Percentiles rank a stretch among this genome's conserved stretches.
Conservation (phyloP, 2,113 vertebrate genomes). For the Corvus hawaiiensis region DNA sequence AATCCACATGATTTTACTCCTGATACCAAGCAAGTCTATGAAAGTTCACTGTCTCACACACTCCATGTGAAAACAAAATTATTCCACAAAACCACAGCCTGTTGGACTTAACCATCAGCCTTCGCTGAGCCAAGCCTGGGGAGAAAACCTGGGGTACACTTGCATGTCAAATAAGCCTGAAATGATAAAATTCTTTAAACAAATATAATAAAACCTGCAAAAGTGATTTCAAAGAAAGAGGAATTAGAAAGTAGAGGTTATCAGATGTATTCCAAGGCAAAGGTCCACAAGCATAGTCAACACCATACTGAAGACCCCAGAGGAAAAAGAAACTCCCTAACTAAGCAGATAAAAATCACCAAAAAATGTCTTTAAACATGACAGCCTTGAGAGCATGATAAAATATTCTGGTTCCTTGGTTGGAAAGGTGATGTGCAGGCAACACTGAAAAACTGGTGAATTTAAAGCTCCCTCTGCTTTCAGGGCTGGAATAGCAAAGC, state of each 20-base stretch:
- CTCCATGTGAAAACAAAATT: not conserved
- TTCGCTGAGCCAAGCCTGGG: accelerated
- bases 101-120: not conserved
- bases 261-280: not conserved
- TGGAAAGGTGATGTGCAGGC: not conserved
- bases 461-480: not conserved
- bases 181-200: not conserved
- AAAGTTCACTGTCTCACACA: accelerated
- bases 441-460: not conserved
- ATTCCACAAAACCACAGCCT: not conserved
- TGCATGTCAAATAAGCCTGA: not conserved
- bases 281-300: not conserved
- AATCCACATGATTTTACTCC: not conserved
- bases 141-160: not conserved
- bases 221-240: not conserved
- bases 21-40: not conserved
- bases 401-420: not conserved
- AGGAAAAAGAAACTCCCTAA: not conserved
- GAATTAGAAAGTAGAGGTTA: not conserved
- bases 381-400: not conserved
- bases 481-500: not conserved
- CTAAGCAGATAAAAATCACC: not conserved
- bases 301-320: accelerated
- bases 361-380: not conserved
- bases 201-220: not conserved